phyloP scores from a whole-genome alignment of 2,888 invertebrate genomes.

The Mythimna impura region DNA sequence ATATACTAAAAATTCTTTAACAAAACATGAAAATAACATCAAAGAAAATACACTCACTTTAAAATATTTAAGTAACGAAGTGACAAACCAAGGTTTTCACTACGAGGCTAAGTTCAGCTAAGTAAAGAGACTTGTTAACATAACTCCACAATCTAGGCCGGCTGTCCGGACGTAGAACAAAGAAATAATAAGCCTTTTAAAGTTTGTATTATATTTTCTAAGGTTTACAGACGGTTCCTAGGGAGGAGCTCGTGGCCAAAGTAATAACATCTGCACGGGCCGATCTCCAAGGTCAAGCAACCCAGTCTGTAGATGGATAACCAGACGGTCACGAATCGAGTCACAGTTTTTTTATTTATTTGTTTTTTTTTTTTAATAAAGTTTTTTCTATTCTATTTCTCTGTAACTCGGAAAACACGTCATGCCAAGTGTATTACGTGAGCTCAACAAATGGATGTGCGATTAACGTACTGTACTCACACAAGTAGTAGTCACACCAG shows the following conservation, averaged over 20 bases:
- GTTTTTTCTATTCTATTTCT: too few species aligned
- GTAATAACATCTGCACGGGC: too few species aligned
- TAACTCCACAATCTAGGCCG: constrained; percentile 60
- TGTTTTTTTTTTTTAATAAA: too few species aligned
- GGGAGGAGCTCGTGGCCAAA: background rate
- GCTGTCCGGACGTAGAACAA: constrained; percentile 45
- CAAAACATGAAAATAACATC: constrained; percentile 20
- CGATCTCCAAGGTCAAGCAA: too few species aligned
- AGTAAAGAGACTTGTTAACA: constrained; percentile 69
- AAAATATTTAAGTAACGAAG: constrained; percentile 40
- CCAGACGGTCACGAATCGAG: too few species aligned
- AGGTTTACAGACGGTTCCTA: constrained; percentile 18
- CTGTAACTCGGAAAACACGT: too few species aligned
- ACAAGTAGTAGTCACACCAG: too few species aligned
- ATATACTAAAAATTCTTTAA: background rate
- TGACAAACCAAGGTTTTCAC: constrained; percentile 34
- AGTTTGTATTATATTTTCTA: constrained; percentile 33
- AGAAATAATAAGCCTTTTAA: constrained; percentile 63
- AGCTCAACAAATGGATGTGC: too few species aligned
- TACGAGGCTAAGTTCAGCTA: constrained; percentile 62
- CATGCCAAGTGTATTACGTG: too few species aligned
- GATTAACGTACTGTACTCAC: too few species aligned
- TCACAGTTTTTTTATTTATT: too few species aligned
- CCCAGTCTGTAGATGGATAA: too few species aligned
- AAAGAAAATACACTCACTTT: constrained; percentile 23